Percentiles rank a stretch among this genome's conserved stretches.
phyloP scores from a whole-genome alignment of 2,113 vertebrate genomes.

The Columba livia region DNA sequence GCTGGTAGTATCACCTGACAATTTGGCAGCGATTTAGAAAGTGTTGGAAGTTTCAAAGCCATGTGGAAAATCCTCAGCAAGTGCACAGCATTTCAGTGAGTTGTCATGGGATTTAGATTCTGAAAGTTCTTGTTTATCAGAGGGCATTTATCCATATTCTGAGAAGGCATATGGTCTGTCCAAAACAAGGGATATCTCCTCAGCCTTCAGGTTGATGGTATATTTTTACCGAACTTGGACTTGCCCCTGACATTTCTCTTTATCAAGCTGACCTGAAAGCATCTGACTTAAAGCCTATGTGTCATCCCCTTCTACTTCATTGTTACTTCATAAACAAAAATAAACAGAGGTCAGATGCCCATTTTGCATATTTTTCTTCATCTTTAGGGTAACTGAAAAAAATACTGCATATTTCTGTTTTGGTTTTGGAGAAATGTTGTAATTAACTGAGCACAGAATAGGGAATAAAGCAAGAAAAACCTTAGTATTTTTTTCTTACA shows the following conservation, averaged over 20 bases:
- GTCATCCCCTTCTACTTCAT: neutral
- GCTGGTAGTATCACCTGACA: neutral
- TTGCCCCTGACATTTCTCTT: neutral
- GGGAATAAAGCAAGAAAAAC: neutral
- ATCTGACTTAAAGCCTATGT: neutral
- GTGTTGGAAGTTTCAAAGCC: neutral
- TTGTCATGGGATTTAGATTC: neutral
- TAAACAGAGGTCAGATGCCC: neutral
- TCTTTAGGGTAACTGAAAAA: neutral
- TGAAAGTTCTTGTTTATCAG: neutral
- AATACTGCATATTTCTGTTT: neutral
- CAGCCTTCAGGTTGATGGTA: neutral
- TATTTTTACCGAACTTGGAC: neutral
- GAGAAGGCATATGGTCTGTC: neutral
- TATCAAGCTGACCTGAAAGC: neutral
- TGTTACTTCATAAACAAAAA: neutral
- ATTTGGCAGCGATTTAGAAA: neutral
- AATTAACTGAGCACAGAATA: neutral
- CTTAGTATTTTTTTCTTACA: neutral
- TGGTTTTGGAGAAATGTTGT: neutral
- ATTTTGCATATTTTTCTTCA: neutral
- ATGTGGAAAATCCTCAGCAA: neutral
- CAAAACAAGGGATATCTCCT: neutral
- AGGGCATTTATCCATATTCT: neutral
- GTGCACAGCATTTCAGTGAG: neutral